These are phyloP conservation scores for Zelostemma sp. DNA, from an alignment of 1,140 invertebrate genomes.

Conservation along the genomic window DNA sequence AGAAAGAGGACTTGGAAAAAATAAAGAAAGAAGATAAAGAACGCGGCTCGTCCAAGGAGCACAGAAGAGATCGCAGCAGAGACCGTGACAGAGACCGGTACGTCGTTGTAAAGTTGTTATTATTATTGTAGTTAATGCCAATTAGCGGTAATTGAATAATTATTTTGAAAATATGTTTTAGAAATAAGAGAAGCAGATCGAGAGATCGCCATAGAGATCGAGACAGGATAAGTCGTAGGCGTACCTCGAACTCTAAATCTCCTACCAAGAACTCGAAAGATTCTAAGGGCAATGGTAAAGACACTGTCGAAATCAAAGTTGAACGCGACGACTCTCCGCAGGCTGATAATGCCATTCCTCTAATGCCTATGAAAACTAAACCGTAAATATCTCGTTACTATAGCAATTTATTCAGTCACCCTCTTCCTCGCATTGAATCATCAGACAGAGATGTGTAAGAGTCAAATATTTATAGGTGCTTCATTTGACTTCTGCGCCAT, in stretches of 20 bases:
- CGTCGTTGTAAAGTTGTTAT: slow-evolving; percentile 19
- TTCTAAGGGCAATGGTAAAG: slow-evolving; percentile 57
- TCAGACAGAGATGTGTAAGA: too few species aligned
- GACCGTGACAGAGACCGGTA: slow-evolving; percentile 70
- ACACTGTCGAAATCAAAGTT: slow-evolving; percentile 57
- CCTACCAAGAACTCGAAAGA: slow-evolving; percentile 58
- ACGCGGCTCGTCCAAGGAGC: slow-evolving; percentile 62
- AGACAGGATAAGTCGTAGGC: slow-evolving; percentile 66
- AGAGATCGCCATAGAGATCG: slow-evolving; percentile 68
- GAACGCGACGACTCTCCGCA: slow-evolving; percentile 66
- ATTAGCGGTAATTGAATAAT: too few species aligned
- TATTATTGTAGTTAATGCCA: too few species aligned
- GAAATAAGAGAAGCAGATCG: slow-evolving; percentile 71
- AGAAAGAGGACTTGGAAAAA: slow-evolving; percentile 67
- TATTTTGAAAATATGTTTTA: too few species aligned
- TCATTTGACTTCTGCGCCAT: too few species aligned
- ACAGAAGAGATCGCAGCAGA: slow-evolving; percentile 64
- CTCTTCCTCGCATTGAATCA: too few species aligned
- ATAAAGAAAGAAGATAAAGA: slow-evolving; percentile 67
- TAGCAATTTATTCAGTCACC: background rate
- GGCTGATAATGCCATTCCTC: slow-evolving; percentile 63
- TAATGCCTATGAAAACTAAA: slow-evolving; percentile 66
- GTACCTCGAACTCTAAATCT: slow-evolving; percentile 62
- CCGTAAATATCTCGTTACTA: slow-evolving; percentile 54
- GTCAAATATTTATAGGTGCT: too few species aligned